Evolutionary conservation across 2,797 vertebrate species (phyloP).

Genomic region (Myotis findleyi): DNA sequence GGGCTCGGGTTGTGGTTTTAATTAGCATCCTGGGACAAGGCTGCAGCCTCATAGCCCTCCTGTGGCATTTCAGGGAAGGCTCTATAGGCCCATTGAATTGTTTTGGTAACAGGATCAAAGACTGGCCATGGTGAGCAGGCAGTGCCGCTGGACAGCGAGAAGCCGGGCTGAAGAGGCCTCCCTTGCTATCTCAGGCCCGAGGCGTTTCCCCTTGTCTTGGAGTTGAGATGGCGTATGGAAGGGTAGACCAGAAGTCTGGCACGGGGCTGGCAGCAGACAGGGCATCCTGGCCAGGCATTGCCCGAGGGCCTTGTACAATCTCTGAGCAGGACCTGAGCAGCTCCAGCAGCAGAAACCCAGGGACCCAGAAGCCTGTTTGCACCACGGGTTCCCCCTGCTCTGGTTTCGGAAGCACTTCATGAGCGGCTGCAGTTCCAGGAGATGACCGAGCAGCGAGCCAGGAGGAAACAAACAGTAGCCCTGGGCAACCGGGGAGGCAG

Average conservation of each 20-base stretch:
- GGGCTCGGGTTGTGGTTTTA: slow-evolving; percentile 43
- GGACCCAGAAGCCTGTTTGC: not conserved
- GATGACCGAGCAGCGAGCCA: not conserved
- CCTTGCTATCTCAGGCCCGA: not conserved
- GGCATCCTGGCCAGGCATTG: not conserved
- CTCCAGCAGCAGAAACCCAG: not conserved
- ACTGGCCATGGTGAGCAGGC: not conserved
- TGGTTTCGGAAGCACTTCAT: not conserved
- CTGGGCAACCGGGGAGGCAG: not conserved
- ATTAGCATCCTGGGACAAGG: slow-evolving; percentile 79
- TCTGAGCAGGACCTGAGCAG: not conserved
- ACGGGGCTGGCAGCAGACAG: accelerated
- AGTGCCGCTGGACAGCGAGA: not conserved
- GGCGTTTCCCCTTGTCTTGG: accelerated
- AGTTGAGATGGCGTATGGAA: not conserved
- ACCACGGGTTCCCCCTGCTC: not conserved
- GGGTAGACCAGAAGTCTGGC: not conserved
- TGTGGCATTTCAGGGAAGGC: slow-evolving; percentile 50
- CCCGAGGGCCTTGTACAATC: accelerated
- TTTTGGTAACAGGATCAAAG: slow-evolving; percentile 60
- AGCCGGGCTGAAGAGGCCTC: not conserved
- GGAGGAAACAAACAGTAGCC: not conserved
- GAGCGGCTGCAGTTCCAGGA: not conserved
- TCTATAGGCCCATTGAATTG: not conserved
- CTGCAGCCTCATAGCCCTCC: not conserved